A percentile compares a stretch with the other conserved stretches of the same genome.
Conservation (phyloP, 2,113 vertebrate species). For the Calidris pugnax region DNA sequence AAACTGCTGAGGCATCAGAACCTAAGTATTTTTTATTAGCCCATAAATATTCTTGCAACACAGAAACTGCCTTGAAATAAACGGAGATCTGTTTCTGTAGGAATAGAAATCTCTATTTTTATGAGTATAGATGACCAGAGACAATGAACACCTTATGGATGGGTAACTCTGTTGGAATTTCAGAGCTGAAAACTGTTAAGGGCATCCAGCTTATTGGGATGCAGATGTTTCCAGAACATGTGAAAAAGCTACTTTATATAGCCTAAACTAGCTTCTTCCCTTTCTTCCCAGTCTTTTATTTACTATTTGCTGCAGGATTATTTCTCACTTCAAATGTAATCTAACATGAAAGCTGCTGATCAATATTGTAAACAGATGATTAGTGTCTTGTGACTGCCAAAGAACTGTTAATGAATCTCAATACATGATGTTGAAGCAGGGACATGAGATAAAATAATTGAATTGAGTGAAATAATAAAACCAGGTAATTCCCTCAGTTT, state of each 20-base stretch:
- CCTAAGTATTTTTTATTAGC: neutral
- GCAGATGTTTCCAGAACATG: neutral
- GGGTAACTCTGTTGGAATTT: neutral
- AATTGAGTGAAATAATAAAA: neutral
- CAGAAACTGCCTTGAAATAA: neutral
- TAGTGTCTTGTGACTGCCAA: constrained; percentile 32
- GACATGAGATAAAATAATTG: constrained; percentile 16
- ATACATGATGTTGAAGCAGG: neutral
- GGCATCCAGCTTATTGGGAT: neutral
- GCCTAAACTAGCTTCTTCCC: neutral
- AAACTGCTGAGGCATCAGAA: neutral
- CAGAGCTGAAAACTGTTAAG: neutral
- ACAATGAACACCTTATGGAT: neutral
- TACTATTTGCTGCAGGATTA: neutral
- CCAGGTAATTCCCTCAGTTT: neutral
- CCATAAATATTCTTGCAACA: neutral
- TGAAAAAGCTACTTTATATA: neutral
- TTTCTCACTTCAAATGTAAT: constrained; percentile 20
- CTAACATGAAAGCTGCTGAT: constrained; percentile 40
- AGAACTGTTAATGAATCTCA: constrained; percentile 41
- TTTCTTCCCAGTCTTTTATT: neutral
- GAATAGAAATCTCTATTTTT: neutral
- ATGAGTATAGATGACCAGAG: neutral
- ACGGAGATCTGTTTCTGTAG: neutral
- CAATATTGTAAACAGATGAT: constrained; percentile 54